A percentile compares a stretch with the other conserved stretches of the same genome.
phyloP scores from a whole-genome alignment of 2,113 vertebrate species.

The Gila orcuttii region DNA sequence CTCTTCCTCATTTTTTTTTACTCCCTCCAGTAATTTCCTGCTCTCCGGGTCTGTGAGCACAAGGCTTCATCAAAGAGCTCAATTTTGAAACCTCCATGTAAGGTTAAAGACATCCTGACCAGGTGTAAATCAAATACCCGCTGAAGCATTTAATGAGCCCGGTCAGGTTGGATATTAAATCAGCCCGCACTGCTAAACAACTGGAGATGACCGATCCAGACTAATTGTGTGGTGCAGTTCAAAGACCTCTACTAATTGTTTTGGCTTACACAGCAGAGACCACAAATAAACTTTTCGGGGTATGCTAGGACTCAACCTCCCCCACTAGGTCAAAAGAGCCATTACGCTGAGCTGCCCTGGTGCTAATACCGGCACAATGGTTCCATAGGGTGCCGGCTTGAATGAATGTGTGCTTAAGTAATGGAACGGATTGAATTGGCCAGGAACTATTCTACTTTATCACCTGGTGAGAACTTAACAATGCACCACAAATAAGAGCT shows the following conservation, averaged over 20 bases:
- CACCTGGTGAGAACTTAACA: constrained; percentile 61
- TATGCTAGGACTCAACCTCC: constrained; percentile 8
- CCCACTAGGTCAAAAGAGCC: constrained; percentile 43
- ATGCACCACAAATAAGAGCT: constrained; percentile 66
- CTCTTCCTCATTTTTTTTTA: constrained; percentile 47
- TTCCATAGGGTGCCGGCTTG: constrained; percentile 54
- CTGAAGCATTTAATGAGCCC: constrained; percentile 54
- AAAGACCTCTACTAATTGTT: constrained; percentile 15
- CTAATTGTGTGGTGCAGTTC: constrained; percentile 22
- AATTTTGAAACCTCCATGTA: constrained; percentile 45
- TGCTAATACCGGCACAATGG: constrained; percentile 67
- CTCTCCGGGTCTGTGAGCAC: constrained; percentile 53
- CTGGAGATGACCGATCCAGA: neutral
- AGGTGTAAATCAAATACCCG: constrained; percentile 61
- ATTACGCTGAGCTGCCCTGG: constrained; percentile 8
- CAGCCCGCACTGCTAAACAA: neutral
- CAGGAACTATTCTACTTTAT: constrained; percentile 52
- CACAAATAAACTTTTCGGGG: constrained; percentile 34
- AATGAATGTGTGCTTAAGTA: constrained; percentile 68
- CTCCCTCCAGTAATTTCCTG: constrained; percentile 66
- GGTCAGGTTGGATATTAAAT: constrained; percentile 48
- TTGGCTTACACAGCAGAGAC: constrained; percentile 7
- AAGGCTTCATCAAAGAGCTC: constrained; percentile 60
- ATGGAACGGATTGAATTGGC: constrained; percentile 52
- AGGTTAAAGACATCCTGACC: constrained; percentile 53